phyloP scores from a whole-genome alignment of 2,888 invertebrate genomes.

The Stegophylla sp. region DNA sequence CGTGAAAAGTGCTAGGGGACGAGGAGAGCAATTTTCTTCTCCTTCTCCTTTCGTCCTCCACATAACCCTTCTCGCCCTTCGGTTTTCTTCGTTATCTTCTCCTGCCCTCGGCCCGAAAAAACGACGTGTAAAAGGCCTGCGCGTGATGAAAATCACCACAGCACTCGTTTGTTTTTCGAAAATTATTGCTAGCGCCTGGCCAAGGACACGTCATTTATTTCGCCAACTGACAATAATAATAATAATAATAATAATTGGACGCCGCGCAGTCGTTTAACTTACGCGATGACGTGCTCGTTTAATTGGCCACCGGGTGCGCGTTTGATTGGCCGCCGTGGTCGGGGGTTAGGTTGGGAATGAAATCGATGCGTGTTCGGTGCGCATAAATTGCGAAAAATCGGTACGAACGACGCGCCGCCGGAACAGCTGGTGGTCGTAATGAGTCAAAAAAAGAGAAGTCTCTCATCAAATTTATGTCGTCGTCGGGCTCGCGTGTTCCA shows the following conservation, averaged over 20 bases:
- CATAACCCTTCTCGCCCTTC: not conserved
- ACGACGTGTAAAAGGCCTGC: too few relatives aligned
- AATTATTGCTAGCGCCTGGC: conserved; percentile 24
- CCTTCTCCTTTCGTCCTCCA: not conserved
- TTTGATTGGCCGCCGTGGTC: not conserved
- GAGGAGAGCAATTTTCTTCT: not conserved
- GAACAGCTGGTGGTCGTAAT: conserved; percentile 57
- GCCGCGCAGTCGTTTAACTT: conserved; percentile 41
- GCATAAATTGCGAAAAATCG: conserved; percentile 48
- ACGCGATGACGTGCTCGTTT: conserved; percentile 33
- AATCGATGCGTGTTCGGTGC: conserved; percentile 33
- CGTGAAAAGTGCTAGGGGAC: not conserved
- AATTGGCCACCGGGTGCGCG: conserved; percentile 34
- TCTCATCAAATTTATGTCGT: not conserved
- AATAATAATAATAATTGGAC: not conserved
- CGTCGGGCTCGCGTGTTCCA: too few relatives aligned
- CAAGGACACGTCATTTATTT: conserved; percentile 29
- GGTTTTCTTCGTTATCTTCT: not conserved
- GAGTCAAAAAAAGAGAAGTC: not conserved
- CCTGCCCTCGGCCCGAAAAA: not conserved
- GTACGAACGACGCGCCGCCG: conserved; percentile 30
- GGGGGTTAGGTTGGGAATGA: not conserved
- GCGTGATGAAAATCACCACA: not conserved
- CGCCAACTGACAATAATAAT: conserved; percentile 3
- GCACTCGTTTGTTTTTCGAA: not conserved